A percentile compares a stretch with the other conserved stretches of the same genome.
These are phyloP conservation scores for Cherax quadricarinatus DNA, from an alignment of 1,140 invertebrate genomes.

Conservation along the genomic window DNA sequence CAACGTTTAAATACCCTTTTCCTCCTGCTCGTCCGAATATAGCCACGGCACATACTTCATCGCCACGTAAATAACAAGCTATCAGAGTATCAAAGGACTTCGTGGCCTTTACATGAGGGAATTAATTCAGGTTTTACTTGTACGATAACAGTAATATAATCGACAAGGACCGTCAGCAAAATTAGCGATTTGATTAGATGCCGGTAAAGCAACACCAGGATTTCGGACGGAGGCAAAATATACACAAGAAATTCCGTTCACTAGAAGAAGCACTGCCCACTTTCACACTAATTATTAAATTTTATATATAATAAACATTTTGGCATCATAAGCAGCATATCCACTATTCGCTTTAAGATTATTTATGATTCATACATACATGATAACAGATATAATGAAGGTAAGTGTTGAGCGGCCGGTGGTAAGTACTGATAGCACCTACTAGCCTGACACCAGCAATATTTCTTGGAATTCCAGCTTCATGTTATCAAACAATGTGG, in stretches of 20 bases:
- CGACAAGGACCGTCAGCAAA: neutral
- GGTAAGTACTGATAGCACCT: too few relatives aligned
- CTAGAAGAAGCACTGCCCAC: neutral
- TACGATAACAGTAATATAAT: neutral
- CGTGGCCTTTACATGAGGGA: neutral
- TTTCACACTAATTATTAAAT: neutral
- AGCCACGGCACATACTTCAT: neutral
- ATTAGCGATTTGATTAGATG: neutral
- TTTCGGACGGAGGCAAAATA: conserved; percentile 6
- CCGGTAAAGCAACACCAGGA: neutral
- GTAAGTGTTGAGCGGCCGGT: too few relatives aligned
- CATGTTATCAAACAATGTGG: too few relatives aligned
- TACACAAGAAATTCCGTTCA: conserved; percentile 31
- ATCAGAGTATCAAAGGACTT: neutral
- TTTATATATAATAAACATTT: neutral
- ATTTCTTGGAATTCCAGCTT: too few relatives aligned
- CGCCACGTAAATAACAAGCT: neutral
- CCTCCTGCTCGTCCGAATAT: neutral
- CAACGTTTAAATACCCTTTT: neutral
- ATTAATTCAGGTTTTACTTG: neutral
- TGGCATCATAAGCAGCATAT: too few relatives aligned
- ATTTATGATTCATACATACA: too few relatives aligned
- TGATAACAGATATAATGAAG: too few relatives aligned
- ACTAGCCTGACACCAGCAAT: too few relatives aligned
- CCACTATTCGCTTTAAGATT: too few relatives aligned